Percentiles rank a stretch among this genome's conserved stretches.
These are phyloP conservation scores for Batillaria attramentaria DNA, from an alignment of 1,140 invertebrate species.

Conservation along the genomic window DNA sequence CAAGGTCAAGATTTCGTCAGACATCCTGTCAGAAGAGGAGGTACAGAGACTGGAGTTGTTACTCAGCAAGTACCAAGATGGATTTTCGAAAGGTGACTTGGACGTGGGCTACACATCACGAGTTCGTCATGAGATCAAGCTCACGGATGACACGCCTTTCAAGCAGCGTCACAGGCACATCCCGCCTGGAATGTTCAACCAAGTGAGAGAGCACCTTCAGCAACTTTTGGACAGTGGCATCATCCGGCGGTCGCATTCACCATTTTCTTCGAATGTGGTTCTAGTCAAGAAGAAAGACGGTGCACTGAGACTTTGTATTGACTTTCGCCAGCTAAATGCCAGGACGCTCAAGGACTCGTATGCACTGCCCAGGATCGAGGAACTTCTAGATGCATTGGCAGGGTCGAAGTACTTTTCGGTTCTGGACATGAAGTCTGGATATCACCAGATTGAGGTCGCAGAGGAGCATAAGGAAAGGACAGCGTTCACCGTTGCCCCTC, in stretches of 20 bases:
- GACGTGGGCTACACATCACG: not conserved
- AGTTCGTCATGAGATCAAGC: not conserved
- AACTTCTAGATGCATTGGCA: not conserved
- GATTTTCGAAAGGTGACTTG: not conserved
- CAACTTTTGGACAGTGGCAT: not conserved
- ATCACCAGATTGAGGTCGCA: slow-evolving; percentile 3
- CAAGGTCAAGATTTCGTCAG: too few relatives aligned
- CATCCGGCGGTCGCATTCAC: not conserved
- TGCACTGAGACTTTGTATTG: not conserved
- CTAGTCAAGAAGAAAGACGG: not conserved
- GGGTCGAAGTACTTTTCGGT: not conserved
- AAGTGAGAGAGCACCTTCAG: slow-evolving; percentile 3
- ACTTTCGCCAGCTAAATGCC: slow-evolving; percentile 8
- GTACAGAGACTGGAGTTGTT: too few relatives aligned
- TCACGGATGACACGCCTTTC: not conserved
- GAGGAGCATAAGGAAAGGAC: slow-evolving; percentile 16
- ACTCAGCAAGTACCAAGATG: too few relatives aligned
- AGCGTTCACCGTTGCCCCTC: slow-evolving; percentile 18
- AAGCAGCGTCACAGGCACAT: not conserved
- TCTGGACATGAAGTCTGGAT: slow-evolving; percentile 10
- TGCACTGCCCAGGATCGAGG: slow-evolving; percentile 1
- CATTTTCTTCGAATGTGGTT: slow-evolving; percentile 7
- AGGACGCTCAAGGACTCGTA: not conserved
- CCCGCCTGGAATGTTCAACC: not conserved
- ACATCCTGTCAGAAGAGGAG: not conserved